phyloP scores from a whole-genome alignment of 2,113 vertebrate species.

The Centrocercus urophasianus region DNA sequence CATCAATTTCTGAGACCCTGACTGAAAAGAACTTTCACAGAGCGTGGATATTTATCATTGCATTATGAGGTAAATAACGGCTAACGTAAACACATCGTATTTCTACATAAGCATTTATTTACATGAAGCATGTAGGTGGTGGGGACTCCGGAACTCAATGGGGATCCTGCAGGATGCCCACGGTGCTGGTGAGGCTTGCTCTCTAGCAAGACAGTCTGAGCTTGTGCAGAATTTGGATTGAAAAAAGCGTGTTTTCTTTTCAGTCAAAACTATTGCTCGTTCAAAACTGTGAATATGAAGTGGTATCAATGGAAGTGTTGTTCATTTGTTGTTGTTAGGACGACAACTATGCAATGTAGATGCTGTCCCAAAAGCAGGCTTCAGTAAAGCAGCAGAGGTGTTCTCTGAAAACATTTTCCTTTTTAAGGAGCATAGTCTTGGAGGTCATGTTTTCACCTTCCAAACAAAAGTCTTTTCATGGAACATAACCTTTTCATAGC shows the following conservation, averaged over 20 bases:
- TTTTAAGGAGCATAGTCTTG: neutral
- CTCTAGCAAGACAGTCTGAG: neutral
- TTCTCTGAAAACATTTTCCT: neutral
- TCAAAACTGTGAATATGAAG: rapidly evolving
- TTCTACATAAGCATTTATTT: constrained; percentile 9
- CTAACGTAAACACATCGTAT: neutral
- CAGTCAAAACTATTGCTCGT: neutral
- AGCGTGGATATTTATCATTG: neutral
- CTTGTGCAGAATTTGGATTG: neutral
- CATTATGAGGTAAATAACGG: neutral
- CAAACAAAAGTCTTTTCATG: neutral
- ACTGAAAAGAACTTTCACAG: neutral
- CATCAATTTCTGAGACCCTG: neutral
- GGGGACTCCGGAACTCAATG: neutral
- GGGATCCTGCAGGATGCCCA: neutral
- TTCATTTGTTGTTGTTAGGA: neutral
- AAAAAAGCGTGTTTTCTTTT: neutral
- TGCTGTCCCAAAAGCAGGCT: neutral
- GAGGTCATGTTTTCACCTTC: neutral
- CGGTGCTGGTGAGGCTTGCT: neutral
- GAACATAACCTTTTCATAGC: neutral
- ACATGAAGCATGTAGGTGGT: neutral
- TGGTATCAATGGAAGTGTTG: neutral
- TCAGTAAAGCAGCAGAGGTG: neutral
- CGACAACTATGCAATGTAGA: neutral